Evolutionary conservation across 1,140 invertebrate genomes (phyloP), one percentile per base, ranked within the genome.

Genomic region (Pseudobourletiella spinata): DNA sequence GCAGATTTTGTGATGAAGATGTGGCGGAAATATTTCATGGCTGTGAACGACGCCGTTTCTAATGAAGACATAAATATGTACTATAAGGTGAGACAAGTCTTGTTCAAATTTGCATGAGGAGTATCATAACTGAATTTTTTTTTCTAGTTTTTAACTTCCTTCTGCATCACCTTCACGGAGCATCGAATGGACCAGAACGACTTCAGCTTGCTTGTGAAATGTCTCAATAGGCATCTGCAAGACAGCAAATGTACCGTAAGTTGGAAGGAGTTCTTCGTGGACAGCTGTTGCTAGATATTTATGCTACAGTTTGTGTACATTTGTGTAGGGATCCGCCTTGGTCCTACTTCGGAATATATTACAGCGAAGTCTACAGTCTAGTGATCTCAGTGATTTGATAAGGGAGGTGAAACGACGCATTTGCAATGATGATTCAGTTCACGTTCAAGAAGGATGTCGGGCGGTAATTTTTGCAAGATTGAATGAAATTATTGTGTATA

Each of bases 21-120:
- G 24, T 54, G 50, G 50, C 24, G 25, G 8, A 54, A 54, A 22
- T 54, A 54, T 28, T 54, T 54, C 30, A 8, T 54, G 50, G 14
- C 50, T 4, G 50, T 54, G 3, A 54, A 54, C 28, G 50, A 54
- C 30, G 50, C 50, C 16, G 20, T 54, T 15, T 28, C 25, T 8
- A 54, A 54, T 28, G 50, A 54, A 30, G 50, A 54, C 8, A 30
- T 54, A 14, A 54, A 54, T 28, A 54, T 54, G 50, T 54, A 54
- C 25, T 54, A 54, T 18, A 54, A 54, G 50, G 50, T 54, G 30
- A 54, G n/a, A n/a, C n/a, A n/a, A n/a, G n/a, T n/a, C n/a, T n/a
- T n/a, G 35, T 42, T 42, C 18, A n/a, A n/a, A n/a, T n/a, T n/a
- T n/a, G n/a, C n/a, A n/a, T n/a, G n/a, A n/a, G n/a, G n/a, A n/a